phyloP scores from a whole-genome alignment of 2,113 vertebrate genomes.

The Myotis yumanensis region DNA sequence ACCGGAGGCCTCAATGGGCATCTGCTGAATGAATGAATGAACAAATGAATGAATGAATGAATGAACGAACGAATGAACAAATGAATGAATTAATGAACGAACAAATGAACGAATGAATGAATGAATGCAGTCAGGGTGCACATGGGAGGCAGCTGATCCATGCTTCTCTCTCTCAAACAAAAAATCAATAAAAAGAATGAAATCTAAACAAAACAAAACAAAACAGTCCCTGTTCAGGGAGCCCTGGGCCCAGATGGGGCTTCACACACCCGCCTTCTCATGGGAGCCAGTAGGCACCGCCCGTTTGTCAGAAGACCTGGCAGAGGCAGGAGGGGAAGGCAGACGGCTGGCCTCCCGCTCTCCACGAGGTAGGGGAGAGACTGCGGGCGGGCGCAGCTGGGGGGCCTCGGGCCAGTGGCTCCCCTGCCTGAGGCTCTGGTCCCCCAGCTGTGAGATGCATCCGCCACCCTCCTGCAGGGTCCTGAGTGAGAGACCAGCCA shows the following conservation, averaged over 20 bases:
- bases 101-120: too few species aligned
- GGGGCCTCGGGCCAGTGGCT: background rate
- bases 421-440: background rate
- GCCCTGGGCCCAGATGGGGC: fast-evolving
- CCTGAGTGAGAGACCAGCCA: background rate
- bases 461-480: background rate
- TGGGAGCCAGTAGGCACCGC: background rate
- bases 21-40: background rate
- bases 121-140: too few species aligned
- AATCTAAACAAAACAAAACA: too few species aligned
- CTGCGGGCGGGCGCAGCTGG: background rate
- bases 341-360: fast-evolving
- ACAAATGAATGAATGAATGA: background rate
- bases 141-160: too few species aligned
- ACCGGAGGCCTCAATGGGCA: background rate
- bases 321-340: background rate
- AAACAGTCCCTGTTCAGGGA: background rate
- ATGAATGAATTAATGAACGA: background rate
- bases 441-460: background rate
- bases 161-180: too few species aligned
- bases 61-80: background rate
- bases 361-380: background rate
- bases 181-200: too few species aligned
- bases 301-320: fast-evolving
- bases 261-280: background rate